Percentiles rank a stretch among this genome's conserved stretches.
phyloP scores from a whole-genome alignment of 2,888 invertebrate species.

The Epinotia demarniana region DNA sequence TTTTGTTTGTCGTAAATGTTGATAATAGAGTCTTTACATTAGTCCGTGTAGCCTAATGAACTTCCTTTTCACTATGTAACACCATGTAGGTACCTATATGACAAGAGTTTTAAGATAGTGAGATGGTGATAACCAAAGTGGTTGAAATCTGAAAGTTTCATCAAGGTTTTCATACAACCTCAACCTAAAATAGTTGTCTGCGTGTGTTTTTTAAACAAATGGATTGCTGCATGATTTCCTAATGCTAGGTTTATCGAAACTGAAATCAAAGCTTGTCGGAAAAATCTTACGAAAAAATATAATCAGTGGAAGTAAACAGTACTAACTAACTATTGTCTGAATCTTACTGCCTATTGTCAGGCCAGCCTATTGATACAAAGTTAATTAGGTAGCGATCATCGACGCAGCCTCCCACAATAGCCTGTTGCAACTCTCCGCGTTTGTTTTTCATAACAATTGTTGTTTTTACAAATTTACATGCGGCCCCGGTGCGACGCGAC shows the following conservation, averaged over 20 bases:
- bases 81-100: no score
- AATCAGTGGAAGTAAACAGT: constrained; percentile 20
- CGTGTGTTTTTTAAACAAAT: constrained; percentile 22
- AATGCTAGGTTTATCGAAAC: constrained; percentile 24
- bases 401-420: constrained; percentile 49
- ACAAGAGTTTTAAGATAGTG: background rate
- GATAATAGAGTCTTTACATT: no score
- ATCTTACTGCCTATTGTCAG: constrained; percentile 57
- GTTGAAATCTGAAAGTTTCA: background rate
- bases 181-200: background rate
- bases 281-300: constrained; percentile 33
- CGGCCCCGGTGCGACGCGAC: constrained; percentile 60
- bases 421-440: constrained; percentile 63
- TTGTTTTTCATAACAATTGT: constrained; percentile 75
- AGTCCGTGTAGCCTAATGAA: no score
- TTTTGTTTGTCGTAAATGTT: no score
- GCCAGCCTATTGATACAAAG: constrained; percentile 62
- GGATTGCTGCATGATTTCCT: constrained; percentile 7
- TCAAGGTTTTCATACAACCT: background rate
- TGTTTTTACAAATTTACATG: constrained; percentile 80
- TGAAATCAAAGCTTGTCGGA: constrained; percentile 35
- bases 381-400: constrained; percentile 69
- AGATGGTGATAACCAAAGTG: background rate
- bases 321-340: constrained; percentile 30
- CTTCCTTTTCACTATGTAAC: no score